Evolutionary conservation across 1,140 invertebrate genomes (phyloP).

Genomic region (Venustaconcha ellipsiformis): DNA sequence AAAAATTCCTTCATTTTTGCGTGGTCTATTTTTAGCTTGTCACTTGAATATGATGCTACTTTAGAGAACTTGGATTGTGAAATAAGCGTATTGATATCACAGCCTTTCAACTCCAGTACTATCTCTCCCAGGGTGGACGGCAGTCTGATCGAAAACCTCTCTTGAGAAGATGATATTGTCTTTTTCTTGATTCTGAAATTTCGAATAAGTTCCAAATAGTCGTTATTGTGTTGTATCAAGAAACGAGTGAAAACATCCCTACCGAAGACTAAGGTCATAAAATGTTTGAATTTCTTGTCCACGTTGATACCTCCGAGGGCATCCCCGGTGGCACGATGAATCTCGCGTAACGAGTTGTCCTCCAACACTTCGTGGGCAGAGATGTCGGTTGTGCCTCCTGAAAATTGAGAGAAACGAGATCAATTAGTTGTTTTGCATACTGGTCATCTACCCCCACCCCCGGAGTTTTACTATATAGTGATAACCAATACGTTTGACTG

Average conservation of each 20-base stretch:
- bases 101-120: too few species aligned
- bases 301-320: constrained; percentile 18
- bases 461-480: too few species aligned
- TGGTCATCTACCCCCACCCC: too few species aligned
- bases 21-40: too few species aligned
- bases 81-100: too few species aligned
- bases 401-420: neutral
- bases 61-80: too few species aligned
- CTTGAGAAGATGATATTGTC: too few species aligned
- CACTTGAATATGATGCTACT: too few species aligned
- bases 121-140: too few species aligned
- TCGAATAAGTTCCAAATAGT: constrained; percentile 23
- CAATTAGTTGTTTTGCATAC: too few species aligned
- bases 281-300: constrained; percentile 17
- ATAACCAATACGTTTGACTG: too few species aligned
- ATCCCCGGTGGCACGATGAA: constrained; percentile 25
- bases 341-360: constrained; percentile 15
- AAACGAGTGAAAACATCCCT: constrained; percentile 7
- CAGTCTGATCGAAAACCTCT: too few species aligned
- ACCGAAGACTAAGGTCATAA: constrained; percentile 17
- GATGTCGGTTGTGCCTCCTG: constrained; percentile 32
- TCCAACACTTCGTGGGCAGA: constrained; percentile 21
- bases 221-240: constrained; percentile 27
- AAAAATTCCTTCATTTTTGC: constrained; percentile 3
- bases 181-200: neutral